Evolutionary conservation across 2,113 vertebrate genomes (phyloP), one percentile per base, ranked within the genome.

Genomic region (Strix aluco): DNA sequence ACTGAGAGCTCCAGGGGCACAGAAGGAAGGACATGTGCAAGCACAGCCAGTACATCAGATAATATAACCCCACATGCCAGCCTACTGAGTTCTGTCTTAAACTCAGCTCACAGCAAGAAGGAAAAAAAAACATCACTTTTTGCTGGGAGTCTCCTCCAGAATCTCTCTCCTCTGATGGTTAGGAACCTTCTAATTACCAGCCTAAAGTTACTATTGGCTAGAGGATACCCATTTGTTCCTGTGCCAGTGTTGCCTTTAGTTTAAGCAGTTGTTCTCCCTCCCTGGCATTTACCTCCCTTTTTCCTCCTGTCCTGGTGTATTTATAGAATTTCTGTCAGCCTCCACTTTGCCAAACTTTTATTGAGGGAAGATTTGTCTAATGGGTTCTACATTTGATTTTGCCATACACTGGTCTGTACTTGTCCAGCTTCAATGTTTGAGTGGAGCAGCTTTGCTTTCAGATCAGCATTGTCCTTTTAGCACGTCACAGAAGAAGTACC

Each of bases 171-270:
- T 75, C 73, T 54, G 69, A 89, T 80, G 61, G 65, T 63, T 47
- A 89, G 42, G 57, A 94, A 87, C 57, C 69, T 91, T 94, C 69
- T 83, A 63, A 92, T 91, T 71, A 87, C 65, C 42, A 89, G 51
- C 65, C 67, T 79, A 34, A 89, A 81, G 47, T 79, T 75, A 63
- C 78, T 55, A 30, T 16, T 71, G 61, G 34, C 49, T 87, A 79
- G 81, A 57, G 85, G 40, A 81, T 52, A 73, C 30, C 54, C 61
- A 72, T 94, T 47, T 75, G 40, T 59, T 94, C 57, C 38, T 69
- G 40, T 90, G 73, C 61, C 86, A 92, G 13, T 36, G 52, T 2
- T 79, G 88, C 54, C 67, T 86, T 83, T 62, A 66, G 79, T 86
- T 88, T 66, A 89, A 92, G 46, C 59, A 81, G 47, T 63, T 73